Base-by-base conservation (phyloP, 2,113 vertebrate species). In the Acrocephalus arundinaceus region DNA sequence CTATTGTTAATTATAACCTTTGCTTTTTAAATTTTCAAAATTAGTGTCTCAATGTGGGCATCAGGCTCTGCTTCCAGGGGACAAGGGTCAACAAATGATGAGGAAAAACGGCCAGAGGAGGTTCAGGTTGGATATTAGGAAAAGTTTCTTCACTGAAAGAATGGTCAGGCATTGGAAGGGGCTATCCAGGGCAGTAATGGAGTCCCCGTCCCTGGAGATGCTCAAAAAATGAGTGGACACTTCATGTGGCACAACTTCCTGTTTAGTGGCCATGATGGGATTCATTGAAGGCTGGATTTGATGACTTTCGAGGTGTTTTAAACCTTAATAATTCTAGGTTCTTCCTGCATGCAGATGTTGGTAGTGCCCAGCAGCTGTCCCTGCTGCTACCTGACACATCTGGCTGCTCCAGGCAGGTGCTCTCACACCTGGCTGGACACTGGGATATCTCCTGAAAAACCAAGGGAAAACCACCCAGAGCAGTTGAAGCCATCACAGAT, bases 361-460 rank as follows among this genome's bases (percentile, higher is more conserved):
- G 19, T 68, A 78, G 12, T 1, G 6, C 46, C 58, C 71, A 73
- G 75, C 62, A 68, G 22, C 49, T 5, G 1, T 8, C 18, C 39
- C 59, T 2, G 1, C 28, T 79, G 54, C n/a, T 41, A 13, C 46
- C 45, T 54, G 17, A 2, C 11, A 7, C 51, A 19, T 4, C 21
- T 5, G 6, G 49, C 43, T 86, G 62, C 66, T 76, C 35, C 62
- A 33, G 58, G 30, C 48, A 35, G 46, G 43, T 24, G 6, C 33
- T 13, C 31, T 43, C 72, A 8, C 37, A 25, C 20, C 37, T 41
- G 6, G 2, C 23, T 5, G 4, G 67, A 17, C 67, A 10, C 30
- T 3, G 25, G 48, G 61, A 30, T 23, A 3, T 46, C n/a, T 55
- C 49, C 27, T 0, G 0, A 8, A 12, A 58, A 49, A 61, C 5